These are phyloP conservation scores for Globia sparganii DNA, from an alignment of 2,888 invertebrate genomes.

Conservation along the genomic window DNA sequence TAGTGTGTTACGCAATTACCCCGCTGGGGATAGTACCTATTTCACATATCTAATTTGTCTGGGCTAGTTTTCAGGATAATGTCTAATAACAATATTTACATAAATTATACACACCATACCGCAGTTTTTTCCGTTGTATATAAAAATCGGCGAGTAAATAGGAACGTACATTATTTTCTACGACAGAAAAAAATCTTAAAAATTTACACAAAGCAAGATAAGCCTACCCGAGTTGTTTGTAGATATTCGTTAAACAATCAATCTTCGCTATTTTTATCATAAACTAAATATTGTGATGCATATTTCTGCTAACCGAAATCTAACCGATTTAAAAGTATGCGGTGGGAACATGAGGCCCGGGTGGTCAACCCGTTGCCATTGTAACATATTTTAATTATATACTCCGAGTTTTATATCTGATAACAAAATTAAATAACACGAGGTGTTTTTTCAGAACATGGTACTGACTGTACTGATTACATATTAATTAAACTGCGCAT, in stretches of 20 bases:
- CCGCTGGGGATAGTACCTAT: too few relatives aligned
- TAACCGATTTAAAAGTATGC: constrained; percentile 33
- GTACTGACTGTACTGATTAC: background rate
- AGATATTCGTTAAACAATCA: constrained; percentile 26
- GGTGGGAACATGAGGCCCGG: constrained; percentile 20
- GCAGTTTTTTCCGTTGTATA: background rate
- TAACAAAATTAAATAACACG: constrained; percentile 6
- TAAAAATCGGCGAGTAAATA: background rate
- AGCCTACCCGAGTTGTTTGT: constrained; percentile 5
- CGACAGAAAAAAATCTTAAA: background rate
- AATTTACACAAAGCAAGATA: background rate
- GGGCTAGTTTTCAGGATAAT: background rate
- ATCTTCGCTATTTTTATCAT: constrained; percentile 50
- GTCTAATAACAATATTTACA: constrained; percentile 26
- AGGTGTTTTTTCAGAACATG: background rate
- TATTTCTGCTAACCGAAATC: constrained; percentile 24
- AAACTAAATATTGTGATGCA: constrained; percentile 52
- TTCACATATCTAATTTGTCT: constrained; percentile 11
- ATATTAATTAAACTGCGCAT: background rate
- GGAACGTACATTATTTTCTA: background rate
- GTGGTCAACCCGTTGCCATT: constrained; percentile 18
- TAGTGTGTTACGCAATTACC: too few relatives aligned
- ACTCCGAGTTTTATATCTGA: constrained; percentile 13
- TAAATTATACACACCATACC: background rate
- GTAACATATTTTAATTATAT: constrained; percentile 12